Evolutionary conservation across 2,113 vertebrate genomes (phyloP).

Genomic region (Ovibos moschatus): DNA sequence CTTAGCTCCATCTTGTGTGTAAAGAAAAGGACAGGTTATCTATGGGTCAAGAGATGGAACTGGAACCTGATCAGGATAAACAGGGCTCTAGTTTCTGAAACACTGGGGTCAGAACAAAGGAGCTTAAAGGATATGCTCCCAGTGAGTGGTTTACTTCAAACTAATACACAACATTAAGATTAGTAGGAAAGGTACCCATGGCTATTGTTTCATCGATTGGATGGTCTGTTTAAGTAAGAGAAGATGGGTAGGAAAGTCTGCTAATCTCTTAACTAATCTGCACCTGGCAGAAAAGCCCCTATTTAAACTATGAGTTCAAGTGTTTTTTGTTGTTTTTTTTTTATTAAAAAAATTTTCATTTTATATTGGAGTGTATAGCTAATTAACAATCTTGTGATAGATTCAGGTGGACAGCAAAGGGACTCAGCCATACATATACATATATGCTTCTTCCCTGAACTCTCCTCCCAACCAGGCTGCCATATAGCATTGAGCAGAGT

Average conservation of each 20-base stretch:
- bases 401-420: not conserved
- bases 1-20: not conserved
- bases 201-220: not conserved
- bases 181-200: not conserved
- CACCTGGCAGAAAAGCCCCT: not conserved
- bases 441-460: not conserved
- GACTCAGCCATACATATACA: not conserved
- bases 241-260: not conserved
- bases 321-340: not conserved
- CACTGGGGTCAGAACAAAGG: not conserved
- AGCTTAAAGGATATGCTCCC: not conserved
- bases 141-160: not conserved
- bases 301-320: not conserved
- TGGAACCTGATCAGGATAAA: not conserved
- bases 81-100: slow-evolving; percentile 1
- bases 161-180: not conserved
- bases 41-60: not conserved
- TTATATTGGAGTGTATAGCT: not conserved
- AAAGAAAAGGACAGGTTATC: not conserved
- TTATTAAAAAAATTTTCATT: not conserved
- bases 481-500: not conserved
- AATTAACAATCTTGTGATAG: not conserved
- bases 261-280: not conserved
- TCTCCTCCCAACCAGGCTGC: not conserved
- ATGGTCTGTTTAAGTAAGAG: not conserved